Base-by-base conservation (phyloP, 2,113 vertebrate genomes). In the Anolis carolinensis region DNA sequence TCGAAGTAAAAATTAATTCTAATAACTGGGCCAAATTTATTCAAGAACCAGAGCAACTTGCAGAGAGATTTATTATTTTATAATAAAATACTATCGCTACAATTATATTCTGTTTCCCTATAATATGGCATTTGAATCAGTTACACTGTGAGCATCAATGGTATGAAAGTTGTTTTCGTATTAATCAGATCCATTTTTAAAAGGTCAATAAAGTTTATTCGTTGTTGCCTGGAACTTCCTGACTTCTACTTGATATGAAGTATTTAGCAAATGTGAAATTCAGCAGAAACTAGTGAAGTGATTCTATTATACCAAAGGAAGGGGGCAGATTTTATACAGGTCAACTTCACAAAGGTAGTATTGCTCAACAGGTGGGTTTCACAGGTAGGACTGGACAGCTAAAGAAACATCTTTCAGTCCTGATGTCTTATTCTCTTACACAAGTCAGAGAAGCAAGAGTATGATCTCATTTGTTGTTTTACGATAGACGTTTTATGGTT, bases 401-500 rank as follows among this genome's bases (percentile, higher is more conserved):
- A 20, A 34, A 7, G 34, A 74, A 44, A 44, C 2, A 4, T 63
- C 27, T 81, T 79, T 72, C 6, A 83, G 27, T 4, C 3, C 0
- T 79, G 71, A 4, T 0, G 16, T 62, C 81, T 74, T n/a, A 77
- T 79, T 63, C 13, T 27, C 0, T 44, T 85, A 59, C 27, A 82
- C 20, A 63, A 79, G 27, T 36, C 18, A 48, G 39, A 81, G 73
- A 67, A 76, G 1, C 11, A 34, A 4, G 78, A 0, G 0, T 23
- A 65, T 9, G 75, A 74, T 74, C 75, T 74, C 10, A 70, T 70
- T 63, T 70, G 2, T 30, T 78, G 48, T 2, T 87, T 89, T 87
- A 77, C 7, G 74, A 50, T 2, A n/a, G 68, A 36, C 23, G 79
- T 18, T n/a, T 87, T 50, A 82, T 36, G 1, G 72, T 20, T 23